A percentile compares a stretch with the other conserved stretches of the same genome.
Evolutionary conservation across 2,797 vertebrate species (phyloP).

Genomic region (Acropternis orthonyx): DNA sequence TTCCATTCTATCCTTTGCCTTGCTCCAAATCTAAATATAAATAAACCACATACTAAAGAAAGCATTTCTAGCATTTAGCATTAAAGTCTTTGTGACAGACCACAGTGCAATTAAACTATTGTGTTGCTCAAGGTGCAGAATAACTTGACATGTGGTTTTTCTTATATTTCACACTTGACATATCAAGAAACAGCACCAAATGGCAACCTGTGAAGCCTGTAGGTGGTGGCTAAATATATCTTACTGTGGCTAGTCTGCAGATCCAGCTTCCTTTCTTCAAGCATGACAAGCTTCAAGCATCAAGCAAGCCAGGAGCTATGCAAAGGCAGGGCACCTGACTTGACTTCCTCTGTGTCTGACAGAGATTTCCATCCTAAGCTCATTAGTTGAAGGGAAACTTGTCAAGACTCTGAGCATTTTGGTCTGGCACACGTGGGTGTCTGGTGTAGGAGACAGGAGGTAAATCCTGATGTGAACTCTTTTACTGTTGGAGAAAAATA

Average conservation of each 20-base stretch:
- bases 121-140: conserved; percentile 48
- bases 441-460: background rate
- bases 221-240: background rate
- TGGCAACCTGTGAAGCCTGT: background rate
- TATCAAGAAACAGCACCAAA: conserved; percentile 15
- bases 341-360: background rate
- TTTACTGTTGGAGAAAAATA: background rate
- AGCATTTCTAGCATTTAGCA: conserved; percentile 59
- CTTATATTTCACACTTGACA: conserved; percentile 26
- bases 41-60: conserved; percentile 60
- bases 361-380: background rate
- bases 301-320: background rate
- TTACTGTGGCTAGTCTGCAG: background rate
- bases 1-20: conserved; percentile 57
- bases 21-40: conserved; percentile 27
- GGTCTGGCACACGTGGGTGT: background rate
- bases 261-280: background rate
- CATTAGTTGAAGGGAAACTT: background rate
- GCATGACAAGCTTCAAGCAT: background rate
- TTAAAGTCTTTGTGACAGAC: conserved; percentile 63
- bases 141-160: conserved; percentile 61
- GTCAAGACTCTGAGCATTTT: background rate
- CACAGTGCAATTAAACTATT: conserved; percentile 67
- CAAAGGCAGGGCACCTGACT: background rate
- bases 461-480: background rate